A percentile compares a stretch with the other conserved stretches of the same genome.
phyloP scores from a whole-genome alignment of 2,797 vertebrate genomes.

The Phataginus tetradactyla region DNA sequence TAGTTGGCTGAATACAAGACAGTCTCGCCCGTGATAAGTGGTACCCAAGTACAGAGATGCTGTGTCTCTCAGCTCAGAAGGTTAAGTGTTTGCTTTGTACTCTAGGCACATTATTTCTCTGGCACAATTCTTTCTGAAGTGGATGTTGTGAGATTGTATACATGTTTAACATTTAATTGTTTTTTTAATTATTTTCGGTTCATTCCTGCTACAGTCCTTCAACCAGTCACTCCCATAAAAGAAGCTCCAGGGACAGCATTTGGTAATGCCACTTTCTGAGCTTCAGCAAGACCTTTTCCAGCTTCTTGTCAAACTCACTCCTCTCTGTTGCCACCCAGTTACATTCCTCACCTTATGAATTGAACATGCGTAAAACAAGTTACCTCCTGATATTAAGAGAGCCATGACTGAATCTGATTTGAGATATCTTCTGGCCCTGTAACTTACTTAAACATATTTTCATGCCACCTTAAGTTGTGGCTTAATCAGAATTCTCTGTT shows the following conservation, averaged over 20 bases:
- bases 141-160: neutral
- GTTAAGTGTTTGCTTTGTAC: neutral
- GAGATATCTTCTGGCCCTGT: neutral
- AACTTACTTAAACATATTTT: neutral
- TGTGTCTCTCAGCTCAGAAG: neutral
- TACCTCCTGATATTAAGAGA: neutral
- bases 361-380: neutral
- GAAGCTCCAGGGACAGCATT: conserved; percentile 74
- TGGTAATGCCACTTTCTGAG: conserved; percentile 73
- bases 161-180: conserved; percentile 1
- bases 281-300: neutral
- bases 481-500: neutral
- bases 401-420: neutral
- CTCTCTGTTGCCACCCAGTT: neutral
- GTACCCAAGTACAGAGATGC: neutral
- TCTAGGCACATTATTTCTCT: neutral
- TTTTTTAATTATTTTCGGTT: conserved; percentile 41
- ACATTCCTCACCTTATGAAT: neutral
- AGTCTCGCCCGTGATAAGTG: neutral
- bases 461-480: neutral
- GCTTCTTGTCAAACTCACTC: neutral
- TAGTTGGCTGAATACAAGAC: neutral
- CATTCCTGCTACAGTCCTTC: conserved; percentile 74
- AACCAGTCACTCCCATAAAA: conserved; percentile 77
- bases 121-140: neutral